Base-by-base conservation (phyloP, 2,888 invertebrate genomes). In the Parnassius glacialis region DNA sequence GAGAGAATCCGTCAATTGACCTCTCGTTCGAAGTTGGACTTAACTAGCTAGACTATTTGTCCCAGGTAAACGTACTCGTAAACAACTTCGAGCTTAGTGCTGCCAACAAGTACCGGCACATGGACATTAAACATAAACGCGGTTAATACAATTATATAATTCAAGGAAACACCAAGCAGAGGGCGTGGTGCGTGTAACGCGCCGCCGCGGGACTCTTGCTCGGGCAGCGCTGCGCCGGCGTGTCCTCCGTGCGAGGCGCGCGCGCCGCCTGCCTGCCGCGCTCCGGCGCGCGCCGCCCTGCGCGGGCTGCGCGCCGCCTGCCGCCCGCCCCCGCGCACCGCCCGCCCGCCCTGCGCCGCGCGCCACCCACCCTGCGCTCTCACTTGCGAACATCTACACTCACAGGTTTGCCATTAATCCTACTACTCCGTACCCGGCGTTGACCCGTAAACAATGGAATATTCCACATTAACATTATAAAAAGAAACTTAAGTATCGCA, bases 281-380 rank as follows among this genome's bases (percentile, higher is more conserved):
- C 55, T 47, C 65, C 66, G 47, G 67, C 52, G 10, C 63, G 64
- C 20, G 62, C 66, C 16, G 64, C 65, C 42, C 61, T 69, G 55
- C 68, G 67, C 59, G 65, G 68, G 52, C 67, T 65, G 52, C 66
- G 62, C 54, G 54, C 59, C 13, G 51, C 13, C 52, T 65, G 59
- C 57, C 65, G 57, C 47, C 58, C 55, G 48, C 67, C 67, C 48
- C 69, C 58, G 10, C 62, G 63, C 41, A 63, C 66, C 25, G 61
- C 57, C 48, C 64, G n/a, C 55, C 62, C 63, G 20, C 59, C 60
- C 51, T 62, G 56, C 60, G 25, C 64, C 10, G 20, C 51, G 42
- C 62, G 51, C 52, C 43, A 10, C 13, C 12, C 64, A 59, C 59
- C 62, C 48, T 69, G 61, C 64, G 57, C 55, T 52, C 64, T 45